Evolutionary conservation across 2,797 vertebrate species (phyloP).

Genomic region (Falco rusticolus): DNA sequence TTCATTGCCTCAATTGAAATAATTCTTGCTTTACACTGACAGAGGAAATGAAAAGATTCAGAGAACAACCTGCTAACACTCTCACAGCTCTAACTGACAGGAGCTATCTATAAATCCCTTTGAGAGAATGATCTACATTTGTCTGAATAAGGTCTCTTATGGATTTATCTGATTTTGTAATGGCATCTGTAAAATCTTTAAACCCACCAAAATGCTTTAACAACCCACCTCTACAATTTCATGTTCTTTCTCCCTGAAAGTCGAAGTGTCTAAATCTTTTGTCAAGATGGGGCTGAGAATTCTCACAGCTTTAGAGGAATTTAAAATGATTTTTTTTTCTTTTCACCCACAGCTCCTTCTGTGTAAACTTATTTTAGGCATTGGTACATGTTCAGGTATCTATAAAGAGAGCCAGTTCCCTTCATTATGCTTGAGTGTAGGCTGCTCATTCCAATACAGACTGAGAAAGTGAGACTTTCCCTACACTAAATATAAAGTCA

Average conservation of each 20-base stretch:
- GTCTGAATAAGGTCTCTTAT: background rate
- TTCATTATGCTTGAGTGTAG: background rate
- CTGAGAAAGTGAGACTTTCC: background rate
- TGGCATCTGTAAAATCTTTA: background rate
- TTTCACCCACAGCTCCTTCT: background rate
- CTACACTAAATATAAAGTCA: background rate
- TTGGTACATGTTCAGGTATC: fast-evolving
- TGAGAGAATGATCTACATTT: background rate
- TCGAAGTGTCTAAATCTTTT: background rate
- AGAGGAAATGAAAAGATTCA: background rate
- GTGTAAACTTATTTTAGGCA: background rate
- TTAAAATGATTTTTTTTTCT: background rate
- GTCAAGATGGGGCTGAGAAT: background rate
- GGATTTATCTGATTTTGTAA: background rate
- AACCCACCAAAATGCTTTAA: background rate
- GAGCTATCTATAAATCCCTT: background rate
- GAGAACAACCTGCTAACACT: background rate
- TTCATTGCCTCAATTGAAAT: background rate
- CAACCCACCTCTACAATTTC: background rate
- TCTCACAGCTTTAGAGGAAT: background rate
- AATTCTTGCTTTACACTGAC: background rate
- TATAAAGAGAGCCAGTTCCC: background rate
- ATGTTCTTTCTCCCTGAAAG: background rate
- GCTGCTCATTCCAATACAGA: background rate
- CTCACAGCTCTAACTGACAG: background rate